phyloP scores from a whole-genome alignment of 1,140 invertebrate genomes.

The Drosophila mojavensis region DNA sequence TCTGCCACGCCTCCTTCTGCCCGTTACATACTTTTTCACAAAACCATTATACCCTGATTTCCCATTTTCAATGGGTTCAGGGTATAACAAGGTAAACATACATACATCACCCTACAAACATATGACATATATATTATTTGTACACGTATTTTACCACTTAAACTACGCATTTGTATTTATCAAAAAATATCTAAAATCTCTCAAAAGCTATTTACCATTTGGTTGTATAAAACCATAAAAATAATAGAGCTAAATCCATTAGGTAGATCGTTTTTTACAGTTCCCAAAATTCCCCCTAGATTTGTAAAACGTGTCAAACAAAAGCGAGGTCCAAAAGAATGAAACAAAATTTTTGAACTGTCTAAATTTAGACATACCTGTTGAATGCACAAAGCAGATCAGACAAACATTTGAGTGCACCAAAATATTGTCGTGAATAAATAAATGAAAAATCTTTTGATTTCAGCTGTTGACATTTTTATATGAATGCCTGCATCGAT shows the following conservation, averaged over 20 bases:
- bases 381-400: constrained; percentile 28
- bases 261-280: background rate
- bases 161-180: too few species aligned
- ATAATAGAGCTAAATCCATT: constrained; percentile 2
- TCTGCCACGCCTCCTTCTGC: too few species aligned
- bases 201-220: background rate
- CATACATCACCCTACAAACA: background rate
- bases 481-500: background rate
- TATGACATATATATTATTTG: too few species aligned
- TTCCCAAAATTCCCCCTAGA: background rate
- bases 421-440: background rate
- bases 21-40: too few species aligned
- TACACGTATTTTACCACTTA: too few species aligned
- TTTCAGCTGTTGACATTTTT: constrained; percentile 17
- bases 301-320: background rate
- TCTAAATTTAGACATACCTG: constrained; percentile 55
- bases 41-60: too few species aligned
- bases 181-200: background rate
- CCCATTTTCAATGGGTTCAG: too few species aligned
- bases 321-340: background rate
- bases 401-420: background rate
- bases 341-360: constrained; percentile 10
- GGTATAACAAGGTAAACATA: background rate
- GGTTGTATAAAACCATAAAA: background rate
- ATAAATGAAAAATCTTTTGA: background rate